These are phyloP conservation scores for Siphlonurus alternatus DNA, from an alignment of 2,888 invertebrate species.

Conservation along the genomic window DNA sequence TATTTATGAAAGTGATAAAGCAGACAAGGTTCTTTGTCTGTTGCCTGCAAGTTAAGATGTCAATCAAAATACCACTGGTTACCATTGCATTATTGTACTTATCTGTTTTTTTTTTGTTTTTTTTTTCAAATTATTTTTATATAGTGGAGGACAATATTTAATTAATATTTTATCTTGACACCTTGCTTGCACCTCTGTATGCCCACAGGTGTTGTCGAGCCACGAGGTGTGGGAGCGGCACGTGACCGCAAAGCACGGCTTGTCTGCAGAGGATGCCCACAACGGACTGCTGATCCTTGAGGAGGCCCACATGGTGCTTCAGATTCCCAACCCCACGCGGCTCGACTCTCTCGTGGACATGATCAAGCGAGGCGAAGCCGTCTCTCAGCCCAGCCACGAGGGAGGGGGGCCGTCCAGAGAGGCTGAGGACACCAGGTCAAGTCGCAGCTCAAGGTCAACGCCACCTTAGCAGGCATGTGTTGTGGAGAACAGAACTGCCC, in stretches of 20 bases:
- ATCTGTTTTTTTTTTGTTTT: too few species aligned
- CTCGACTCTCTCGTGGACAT: conserved; percentile 11
- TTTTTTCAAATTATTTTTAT: too few species aligned
- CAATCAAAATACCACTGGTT: too few species aligned
- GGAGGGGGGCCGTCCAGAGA: not conserved
- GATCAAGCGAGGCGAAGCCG: conserved; percentile 10
- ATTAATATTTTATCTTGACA: too few species aligned
- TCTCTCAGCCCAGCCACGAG: not conserved
- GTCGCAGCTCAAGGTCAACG: not conserved
- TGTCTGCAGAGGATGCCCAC: conserved; percentile 38
- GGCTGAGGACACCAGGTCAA: not conserved
- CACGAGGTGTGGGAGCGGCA: conserved; percentile 43
- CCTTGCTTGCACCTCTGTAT: too few species aligned
- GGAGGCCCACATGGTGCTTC: conserved; percentile 41
- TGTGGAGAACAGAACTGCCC: too few species aligned
- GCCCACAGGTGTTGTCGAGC: conserved; percentile 29
- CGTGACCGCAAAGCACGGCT: conserved; percentile 37
- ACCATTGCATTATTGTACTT: too few species aligned
- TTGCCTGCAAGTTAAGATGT: too few species aligned
- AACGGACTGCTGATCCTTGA: conserved; percentile 43
- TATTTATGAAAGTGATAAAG: too few species aligned
- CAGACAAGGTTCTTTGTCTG: too few species aligned
- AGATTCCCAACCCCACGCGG: conserved; percentile 18
- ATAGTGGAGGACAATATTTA: too few species aligned
- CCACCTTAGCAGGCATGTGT: not conserved